Base-by-base conservation (phyloP, 2,888 invertebrate genomes). In the Troilus luridus region DNA sequence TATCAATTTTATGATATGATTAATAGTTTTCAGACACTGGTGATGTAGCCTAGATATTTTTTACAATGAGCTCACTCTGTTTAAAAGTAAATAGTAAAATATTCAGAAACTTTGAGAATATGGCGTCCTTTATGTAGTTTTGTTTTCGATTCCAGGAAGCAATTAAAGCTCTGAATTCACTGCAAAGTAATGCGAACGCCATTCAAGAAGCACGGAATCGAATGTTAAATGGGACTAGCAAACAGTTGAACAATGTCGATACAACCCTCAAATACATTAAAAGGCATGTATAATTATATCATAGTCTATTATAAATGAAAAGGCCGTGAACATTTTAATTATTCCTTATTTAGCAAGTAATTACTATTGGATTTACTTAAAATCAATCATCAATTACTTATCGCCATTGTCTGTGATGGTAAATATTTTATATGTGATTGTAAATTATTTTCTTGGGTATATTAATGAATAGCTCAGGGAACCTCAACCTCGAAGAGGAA, bases 151-250 rank as follows among this genome's bases (percentile, higher is more conserved):
- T 94, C 91, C 93, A 98, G 97, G 96, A 96, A 92, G 96, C 97
- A 60, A 95, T 98, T 2, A 94, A 95, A 91, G 95, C 96, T 88
- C 94, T 98, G 56, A 97, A 97, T 93, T 94, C 94, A 0, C 94
- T 98, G 14, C 97, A 98, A 94, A 96, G 96, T 67, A 98, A 97
- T 94, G 96, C 96, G 58, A 94, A 95, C 0, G 94, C 95, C 92
- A 94, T 96, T 93, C 95, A 95, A 92, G 95, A 95, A 92, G 92
- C 91, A 19, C 67, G 67, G 6, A 56, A 90, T 62, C 72, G 72
- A 54, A 58, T 90, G 62, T 56, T 88, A 24, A 54, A 77, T 8
- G 88, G 67, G 9, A 72, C 41, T 21, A 85, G 58, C 21, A 59
- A 59, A 67, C 54, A 88, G 90, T 92, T 85, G 92, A 91, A 54